Conservation (phyloP, 64 coral and sea anemone species). For the Actinia equina region DNA sequence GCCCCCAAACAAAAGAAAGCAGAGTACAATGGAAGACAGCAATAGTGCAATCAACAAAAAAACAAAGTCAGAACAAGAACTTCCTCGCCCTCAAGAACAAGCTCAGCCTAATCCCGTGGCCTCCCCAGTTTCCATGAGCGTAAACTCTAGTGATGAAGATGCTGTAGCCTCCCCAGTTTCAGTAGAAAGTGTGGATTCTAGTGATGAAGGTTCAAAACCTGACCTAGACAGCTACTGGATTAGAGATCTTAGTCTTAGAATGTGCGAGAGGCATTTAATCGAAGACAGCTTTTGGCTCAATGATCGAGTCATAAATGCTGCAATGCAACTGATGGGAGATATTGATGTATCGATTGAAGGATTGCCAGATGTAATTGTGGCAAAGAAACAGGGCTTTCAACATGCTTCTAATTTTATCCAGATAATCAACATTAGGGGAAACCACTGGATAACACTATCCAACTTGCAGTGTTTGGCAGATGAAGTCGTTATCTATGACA, state of each 20-base stretch:
- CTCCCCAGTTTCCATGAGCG: no score
- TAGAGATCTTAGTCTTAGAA: constrained; percentile 29
- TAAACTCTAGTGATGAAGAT: not conserved
- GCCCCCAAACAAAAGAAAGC: not conserved
- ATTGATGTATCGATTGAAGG: constrained; percentile 12
- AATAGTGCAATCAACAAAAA: no score
- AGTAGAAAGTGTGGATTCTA: no score
- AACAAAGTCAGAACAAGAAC: no score
- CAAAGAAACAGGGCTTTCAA: constrained; percentile 20
- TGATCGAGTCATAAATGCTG: constrained; percentile 34
- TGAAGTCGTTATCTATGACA: constrained; percentile 36
- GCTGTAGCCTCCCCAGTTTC: not conserved
- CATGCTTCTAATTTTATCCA: not conserved
- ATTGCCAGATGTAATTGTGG: constrained; percentile 35
- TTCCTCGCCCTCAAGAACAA: no score
- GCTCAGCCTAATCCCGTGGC: no score
- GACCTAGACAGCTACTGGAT: constrained; percentile 14
- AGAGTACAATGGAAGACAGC: not conserved
- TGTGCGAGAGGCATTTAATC: constrained; percentile 16
- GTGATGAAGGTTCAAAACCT: no score
- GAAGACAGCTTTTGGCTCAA: constrained; percentile 37
- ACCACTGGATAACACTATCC: constrained; percentile 57
- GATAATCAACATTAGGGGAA: constrained; percentile 19
- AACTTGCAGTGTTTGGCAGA: not conserved
- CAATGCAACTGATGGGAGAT: constrained; percentile 22